Evolutionary conservation across 1,140 invertebrate species (phyloP), one percentile per base, ranked within the genome.

Genomic region (Saccostrea echinata): DNA sequence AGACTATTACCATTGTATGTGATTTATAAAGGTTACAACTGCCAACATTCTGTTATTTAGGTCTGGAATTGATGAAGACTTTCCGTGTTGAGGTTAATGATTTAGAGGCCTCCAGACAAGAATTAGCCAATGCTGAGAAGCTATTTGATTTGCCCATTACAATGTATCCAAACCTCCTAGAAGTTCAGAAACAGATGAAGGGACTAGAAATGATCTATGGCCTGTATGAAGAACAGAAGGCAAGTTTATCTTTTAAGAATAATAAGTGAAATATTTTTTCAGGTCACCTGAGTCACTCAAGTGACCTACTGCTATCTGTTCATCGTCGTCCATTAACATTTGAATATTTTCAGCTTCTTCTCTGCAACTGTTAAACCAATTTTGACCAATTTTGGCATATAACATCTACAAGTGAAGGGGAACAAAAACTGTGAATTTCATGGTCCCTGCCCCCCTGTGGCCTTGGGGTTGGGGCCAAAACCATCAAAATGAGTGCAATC

Each of bases 111-210:
- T 96, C 96, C n/a, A 96, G 97, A 81, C 93, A 96, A 35, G 96
- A 97, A 57, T 95, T 98, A 35, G 96, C 97, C 85, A 96, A 97
- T 84, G 97, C 97, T 0, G 98, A 98, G 95, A 96, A 97, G 90
- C 95, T 98, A 1, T 98, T 99, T 95, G 97, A 98, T 91, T 96
- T 98, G 89, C 96, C 97, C 12, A 96, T 98, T 43, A 96, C 97
- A 0, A 97, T 98, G 94, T 98, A 98, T 92, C 96, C 97, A 0
- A 96, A 96, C 76, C 97, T 98, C 92, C 93, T 96, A 8, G 95
- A 96, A 81, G 95, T 97, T 0, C 97, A 97, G 92, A 95, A 96
- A 13, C 97, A 98, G 89, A 97, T 97, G 93, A 96, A 96, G 43
- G 96, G 96, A 9, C 96, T 98, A 95, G 96, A 97, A 88, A 91